phyloP scores from a whole-genome alignment of 2,113 vertebrate genomes.

The Toxostoma redivivum region DNA sequence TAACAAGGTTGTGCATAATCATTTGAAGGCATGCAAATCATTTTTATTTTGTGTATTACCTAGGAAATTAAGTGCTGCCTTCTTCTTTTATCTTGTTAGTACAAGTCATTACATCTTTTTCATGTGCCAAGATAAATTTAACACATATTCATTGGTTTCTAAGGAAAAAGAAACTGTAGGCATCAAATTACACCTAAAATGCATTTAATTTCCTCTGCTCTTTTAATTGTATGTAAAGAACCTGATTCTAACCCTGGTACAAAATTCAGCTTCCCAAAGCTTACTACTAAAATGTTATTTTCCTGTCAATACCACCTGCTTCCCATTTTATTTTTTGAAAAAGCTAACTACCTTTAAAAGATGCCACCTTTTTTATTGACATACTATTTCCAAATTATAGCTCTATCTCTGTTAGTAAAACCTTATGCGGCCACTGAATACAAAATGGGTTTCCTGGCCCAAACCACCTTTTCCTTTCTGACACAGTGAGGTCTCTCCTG shows the following conservation, averaged over 20 bases:
- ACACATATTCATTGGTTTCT: slow-evolving; percentile 52
- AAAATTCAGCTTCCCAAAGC: not conserved
- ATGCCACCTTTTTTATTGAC: slow-evolving; percentile 1
- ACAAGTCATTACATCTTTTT: slow-evolving; percentile 68
- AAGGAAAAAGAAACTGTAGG: slow-evolving; percentile 22
- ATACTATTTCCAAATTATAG: slow-evolving; percentile 18
- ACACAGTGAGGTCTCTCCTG: not conserved
- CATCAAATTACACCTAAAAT: slow-evolving; percentile 56
- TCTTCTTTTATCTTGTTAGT: slow-evolving; percentile 66
- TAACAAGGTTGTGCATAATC: slow-evolving; percentile 35
- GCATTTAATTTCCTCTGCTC: slow-evolving; percentile 36
- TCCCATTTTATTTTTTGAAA: not conserved
- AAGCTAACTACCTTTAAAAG: slow-evolving; percentile 5
- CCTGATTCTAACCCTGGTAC: not conserved
- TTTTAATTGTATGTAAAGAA: not conserved
- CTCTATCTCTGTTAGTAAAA: slow-evolving; percentile 28
- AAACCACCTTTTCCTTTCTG: not conserved
- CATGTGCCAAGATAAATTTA: slow-evolving; percentile 65
- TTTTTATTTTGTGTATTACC: slow-evolving; percentile 68
- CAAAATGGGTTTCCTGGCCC: not conserved
- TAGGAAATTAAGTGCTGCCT: slow-evolving; percentile 64
- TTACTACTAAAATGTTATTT: slow-evolving; percentile 5
- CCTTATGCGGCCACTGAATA: not conserved
- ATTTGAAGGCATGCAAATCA: slow-evolving; percentile 53
- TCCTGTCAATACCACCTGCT: not conserved